Percentiles rank a stretch among this genome's conserved stretches.
Evolutionary conservation across 2,888 invertebrate species (phyloP).

Genomic region (Ceramica pisi): DNA sequence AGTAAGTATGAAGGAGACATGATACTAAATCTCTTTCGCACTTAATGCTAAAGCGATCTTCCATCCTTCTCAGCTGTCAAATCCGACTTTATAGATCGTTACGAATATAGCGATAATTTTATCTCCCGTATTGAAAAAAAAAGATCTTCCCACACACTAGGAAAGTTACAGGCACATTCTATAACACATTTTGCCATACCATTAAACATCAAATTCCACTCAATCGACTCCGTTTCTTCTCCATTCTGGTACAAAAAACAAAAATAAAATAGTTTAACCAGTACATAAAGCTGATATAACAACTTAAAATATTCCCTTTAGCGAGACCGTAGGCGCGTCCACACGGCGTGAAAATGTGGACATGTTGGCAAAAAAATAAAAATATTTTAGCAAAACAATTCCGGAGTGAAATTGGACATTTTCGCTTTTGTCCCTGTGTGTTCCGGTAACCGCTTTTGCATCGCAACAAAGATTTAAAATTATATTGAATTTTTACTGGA

Average conservation of each 20-base stretch:
- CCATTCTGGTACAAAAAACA: neutral
- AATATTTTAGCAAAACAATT: slow-evolving; percentile 72
- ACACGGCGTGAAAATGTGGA: slow-evolving; percentile 71
- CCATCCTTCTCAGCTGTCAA: no score
- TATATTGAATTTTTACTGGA: slow-evolving; percentile 62
- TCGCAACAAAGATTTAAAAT: slow-evolving; percentile 64
- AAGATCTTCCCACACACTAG: no score
- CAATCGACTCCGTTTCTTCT: neutral
- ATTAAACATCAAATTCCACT: neutral
- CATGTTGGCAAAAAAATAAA: slow-evolving; percentile 65
- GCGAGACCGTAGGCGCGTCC: slow-evolving; percentile 11
- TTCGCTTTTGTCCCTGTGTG: slow-evolving; percentile 70
- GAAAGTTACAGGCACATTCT: neutral
- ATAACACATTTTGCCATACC: neutral
- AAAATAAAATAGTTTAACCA: neutral
- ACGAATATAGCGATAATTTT: no score
- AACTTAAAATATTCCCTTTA: neutral
- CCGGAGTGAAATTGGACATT: slow-evolving; percentile 69
- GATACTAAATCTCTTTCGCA: no score
- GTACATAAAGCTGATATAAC: slow-evolving; percentile 5
- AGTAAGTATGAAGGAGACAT: no score
- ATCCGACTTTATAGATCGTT: no score
- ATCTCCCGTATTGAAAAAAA: no score
- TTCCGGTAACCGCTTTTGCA: slow-evolving; percentile 63
- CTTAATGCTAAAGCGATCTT: no score